phyloP scores from a whole-genome alignment of 1,140 invertebrate genomes.

The Cydia splendana region DNA sequence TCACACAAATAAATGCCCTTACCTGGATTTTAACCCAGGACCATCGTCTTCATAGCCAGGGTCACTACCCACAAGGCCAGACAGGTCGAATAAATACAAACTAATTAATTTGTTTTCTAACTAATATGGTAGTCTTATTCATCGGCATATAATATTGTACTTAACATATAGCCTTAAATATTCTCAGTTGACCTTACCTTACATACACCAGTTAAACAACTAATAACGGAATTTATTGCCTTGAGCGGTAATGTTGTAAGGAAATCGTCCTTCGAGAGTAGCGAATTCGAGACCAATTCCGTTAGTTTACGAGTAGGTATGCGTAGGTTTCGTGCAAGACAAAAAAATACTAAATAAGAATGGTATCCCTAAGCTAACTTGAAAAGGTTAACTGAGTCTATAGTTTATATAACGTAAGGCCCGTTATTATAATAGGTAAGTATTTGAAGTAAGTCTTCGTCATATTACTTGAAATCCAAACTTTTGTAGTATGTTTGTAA shows the following conservation, averaged over 20 bases:
- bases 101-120: not conserved
- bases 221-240: conserved; percentile 23
- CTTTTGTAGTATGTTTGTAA: not conserved
- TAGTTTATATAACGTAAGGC: not conserved
- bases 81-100: not conserved
- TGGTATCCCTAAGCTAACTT: not conserved
- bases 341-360: not conserved
- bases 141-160: not conserved
- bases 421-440: too few species aligned
- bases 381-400: too few species aligned
- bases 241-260: conserved; percentile 3
- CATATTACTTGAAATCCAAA: too few species aligned
- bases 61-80: too few species aligned
- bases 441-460: too few species aligned
- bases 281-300: not conserved
- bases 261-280: conserved; percentile 17
- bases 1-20: too few species aligned
- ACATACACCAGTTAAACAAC: conserved; percentile 23
- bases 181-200: conserved; percentile 3
- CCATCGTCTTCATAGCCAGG: too few species aligned
- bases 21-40: too few species aligned
- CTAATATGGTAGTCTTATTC: not conserved
- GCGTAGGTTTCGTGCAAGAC: not conserved
- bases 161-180: conserved; percentile 5
- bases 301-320: not conserved